Conservation (phyloP, 2,113 vertebrate species). For the Leptobrachium ailaonicum region DNA sequence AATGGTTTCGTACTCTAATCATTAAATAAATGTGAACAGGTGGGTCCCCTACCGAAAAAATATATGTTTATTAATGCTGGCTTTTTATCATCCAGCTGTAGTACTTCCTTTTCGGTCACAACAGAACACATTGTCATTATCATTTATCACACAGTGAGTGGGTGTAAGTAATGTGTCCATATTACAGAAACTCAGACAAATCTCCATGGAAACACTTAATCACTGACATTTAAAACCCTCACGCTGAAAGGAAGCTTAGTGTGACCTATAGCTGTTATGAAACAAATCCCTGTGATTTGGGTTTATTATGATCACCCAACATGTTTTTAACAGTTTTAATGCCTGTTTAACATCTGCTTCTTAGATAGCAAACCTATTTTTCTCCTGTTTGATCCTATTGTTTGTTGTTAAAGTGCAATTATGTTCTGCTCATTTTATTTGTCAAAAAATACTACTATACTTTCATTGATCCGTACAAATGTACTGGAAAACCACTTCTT, state of each 20-base stretch:
- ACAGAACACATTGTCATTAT: slow-evolving; percentile 37
- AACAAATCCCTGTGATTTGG: slow-evolving; percentile 13
- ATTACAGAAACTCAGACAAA: slow-evolving; percentile 38
- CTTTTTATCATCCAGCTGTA: background rate
- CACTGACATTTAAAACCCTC: slow-evolving; percentile 50
- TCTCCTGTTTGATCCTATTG: too few species aligned
- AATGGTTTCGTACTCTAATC: too few species aligned
- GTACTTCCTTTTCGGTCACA: background rate
- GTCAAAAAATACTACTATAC: too few species aligned
- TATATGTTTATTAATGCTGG: background rate
- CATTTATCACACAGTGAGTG: slow-evolving; percentile 44
- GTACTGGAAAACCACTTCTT: too few species aligned
- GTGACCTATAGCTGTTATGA: slow-evolving; percentile 34
- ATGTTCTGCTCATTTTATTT: too few species aligned
- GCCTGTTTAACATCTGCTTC: background rate
- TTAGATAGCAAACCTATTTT: background rate
- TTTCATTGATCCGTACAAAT: too few species aligned
- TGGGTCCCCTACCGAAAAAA: too few species aligned
- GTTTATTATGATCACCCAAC: background rate
- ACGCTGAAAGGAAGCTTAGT: slow-evolving; percentile 42
- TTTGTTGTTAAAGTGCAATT: too few species aligned
- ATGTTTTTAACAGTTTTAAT: background rate
- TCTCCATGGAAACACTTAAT: slow-evolving; percentile 58
- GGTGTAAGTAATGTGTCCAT: slow-evolving; percentile 42
- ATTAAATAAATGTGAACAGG: too few species aligned